Base-by-base conservation (phyloP, 2,113 vertebrate species). In the Hippoglossus stenolepis region DNA sequence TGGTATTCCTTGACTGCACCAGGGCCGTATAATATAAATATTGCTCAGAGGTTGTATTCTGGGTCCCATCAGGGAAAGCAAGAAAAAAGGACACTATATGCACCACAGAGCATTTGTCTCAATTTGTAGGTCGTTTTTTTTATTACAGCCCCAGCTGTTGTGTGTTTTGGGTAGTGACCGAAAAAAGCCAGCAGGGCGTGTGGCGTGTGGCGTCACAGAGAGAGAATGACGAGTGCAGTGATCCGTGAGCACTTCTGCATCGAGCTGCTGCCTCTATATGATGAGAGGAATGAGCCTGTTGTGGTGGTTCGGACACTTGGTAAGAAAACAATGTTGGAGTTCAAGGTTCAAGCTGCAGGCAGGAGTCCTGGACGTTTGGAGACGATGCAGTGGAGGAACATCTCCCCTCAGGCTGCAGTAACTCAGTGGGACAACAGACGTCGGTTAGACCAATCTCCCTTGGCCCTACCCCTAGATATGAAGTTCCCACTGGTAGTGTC, bases 81-180 rank as follows among this genome's bases (percentile, higher is more conserved):
- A 26, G 59, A 12, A 59, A 63, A 15, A 26, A 14, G 65, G 57
- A 54, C 31, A 18, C 11, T 53, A 38, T 31, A 51, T 65, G 62
- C 54, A 59, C 65, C 21, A 18, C n/a, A 43, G 63, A 70, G 68
- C 26, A 35, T 5, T 4, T 6, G 23, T 67, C 35, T 59, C 66
- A 0, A 11, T 82, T 76, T 70, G 51, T 51, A 10, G 13, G 58
- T 82, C 23, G 0, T 3, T 18, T 51, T 51, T 51, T 51, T 51
- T 51, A 7, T 74, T 74, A 53, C 38, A 63, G 69, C 47, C 57
- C 65, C 77, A 83, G 77, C 79, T 80, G 76, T 2, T 47, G 60
- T 72, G 65, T 70, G 70, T 73, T 85, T 77, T 65, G 70, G 69
- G 49, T 70, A 70, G 57, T 80, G 75, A 82, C 79, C 35, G 17